phyloP scores from a whole-genome alignment of 1,140 invertebrate genomes.

The Doryteuthis pealeii region DNA sequence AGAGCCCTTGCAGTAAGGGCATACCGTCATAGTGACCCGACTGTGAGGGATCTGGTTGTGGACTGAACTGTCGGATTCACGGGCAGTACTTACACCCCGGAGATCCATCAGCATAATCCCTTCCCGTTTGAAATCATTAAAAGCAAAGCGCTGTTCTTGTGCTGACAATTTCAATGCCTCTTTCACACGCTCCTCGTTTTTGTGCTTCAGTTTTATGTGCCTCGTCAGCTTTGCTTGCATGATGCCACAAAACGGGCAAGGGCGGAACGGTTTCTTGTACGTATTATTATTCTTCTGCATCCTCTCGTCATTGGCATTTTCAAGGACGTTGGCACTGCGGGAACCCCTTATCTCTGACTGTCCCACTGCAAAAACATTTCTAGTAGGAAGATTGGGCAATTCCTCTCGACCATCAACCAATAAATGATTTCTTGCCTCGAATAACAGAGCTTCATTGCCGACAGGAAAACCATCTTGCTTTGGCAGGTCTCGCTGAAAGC shows the following conservation, averaged over 20 bases:
- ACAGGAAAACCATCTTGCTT: too few relatives aligned
- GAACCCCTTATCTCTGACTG: too few relatives aligned
- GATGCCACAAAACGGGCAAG: not conserved
- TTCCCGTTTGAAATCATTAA: not conserved
- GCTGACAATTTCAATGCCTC: not conserved
- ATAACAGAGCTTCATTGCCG: too few relatives aligned
- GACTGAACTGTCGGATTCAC: not conserved
- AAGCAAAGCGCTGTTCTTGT: slow-evolving; percentile 1
- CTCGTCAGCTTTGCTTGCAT: not conserved
- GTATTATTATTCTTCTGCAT: too few relatives aligned
- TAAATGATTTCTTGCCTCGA: too few relatives aligned
- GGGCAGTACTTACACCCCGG: not conserved
- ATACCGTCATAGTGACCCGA: not conserved
- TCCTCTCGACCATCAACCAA: too few relatives aligned
- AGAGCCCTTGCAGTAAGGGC: not conserved
- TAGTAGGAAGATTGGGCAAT: too few relatives aligned
- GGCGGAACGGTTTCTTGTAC: not conserved
- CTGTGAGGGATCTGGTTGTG: not conserved
- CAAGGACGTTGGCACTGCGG: too few relatives aligned
- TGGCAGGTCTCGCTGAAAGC: too few relatives aligned
- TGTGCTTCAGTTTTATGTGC: not conserved
- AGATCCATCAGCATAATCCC: not conserved
- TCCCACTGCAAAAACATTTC: too few relatives aligned
- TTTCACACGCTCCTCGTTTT: not conserved
- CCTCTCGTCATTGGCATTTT: too few relatives aligned